A percentile compares a stretch with the other conserved stretches of the same genome.
These are phyloP conservation scores for Chaetura pelagica DNA, from an alignment of 2,113 vertebrate species.

Conservation along the genomic window DNA sequence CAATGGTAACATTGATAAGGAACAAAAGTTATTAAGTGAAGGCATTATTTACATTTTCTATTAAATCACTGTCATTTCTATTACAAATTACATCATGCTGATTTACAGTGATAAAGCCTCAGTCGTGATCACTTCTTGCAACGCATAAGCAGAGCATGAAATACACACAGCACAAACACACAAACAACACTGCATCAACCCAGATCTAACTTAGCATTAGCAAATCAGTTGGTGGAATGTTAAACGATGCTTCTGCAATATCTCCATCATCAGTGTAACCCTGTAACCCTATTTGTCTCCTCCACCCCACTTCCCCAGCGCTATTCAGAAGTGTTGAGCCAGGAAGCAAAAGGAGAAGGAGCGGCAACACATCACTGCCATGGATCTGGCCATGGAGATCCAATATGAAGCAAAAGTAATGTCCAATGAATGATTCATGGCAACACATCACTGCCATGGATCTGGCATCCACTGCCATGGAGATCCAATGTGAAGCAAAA, in stretches of 20 bases:
- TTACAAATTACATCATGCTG: background rate
- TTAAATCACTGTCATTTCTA: constrained; percentile 11
- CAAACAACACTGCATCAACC: background rate
- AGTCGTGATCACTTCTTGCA: background rate
- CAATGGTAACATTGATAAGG: background rate
- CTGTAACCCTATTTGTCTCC: background rate
- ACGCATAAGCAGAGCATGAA: background rate
- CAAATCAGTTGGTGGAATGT: background rate
- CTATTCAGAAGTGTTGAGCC: background rate
- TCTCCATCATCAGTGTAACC: background rate
- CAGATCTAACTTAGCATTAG: background rate
- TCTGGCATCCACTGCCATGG: background rate
- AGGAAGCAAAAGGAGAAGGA: background rate
- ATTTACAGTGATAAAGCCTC: background rate
- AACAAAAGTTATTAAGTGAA: background rate
- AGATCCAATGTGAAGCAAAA: background rate
- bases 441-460: background rate
- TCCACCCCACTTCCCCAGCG: accelerated
- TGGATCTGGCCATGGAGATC: background rate
- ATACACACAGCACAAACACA: background rate
- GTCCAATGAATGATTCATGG: background rate
- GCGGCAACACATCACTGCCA: background rate
- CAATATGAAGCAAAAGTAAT: background rate
- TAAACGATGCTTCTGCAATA: background rate
- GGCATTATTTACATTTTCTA: constrained; percentile 9